These are phyloP conservation scores for Epirrita christyi DNA, from an alignment of 2,888 invertebrate genomes.

Conservation along the genomic window DNA sequence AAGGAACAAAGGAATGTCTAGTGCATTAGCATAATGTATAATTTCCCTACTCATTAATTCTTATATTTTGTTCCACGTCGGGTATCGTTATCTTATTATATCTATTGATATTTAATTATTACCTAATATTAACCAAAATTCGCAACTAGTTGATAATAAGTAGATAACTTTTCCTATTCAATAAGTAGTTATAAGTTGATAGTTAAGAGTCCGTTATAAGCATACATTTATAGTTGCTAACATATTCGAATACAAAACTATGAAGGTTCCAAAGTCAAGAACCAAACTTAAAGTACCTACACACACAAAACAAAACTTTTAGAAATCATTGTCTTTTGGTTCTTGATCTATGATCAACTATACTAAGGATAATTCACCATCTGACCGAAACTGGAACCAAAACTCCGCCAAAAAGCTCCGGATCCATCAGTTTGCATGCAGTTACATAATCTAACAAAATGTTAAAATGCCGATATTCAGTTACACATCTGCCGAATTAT, in stretches of 20 bases:
- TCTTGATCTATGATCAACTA: too few relatives aligned
- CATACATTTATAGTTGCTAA: conserved; percentile 14
- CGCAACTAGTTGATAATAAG: conserved; percentile 12
- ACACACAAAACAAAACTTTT: too few relatives aligned
- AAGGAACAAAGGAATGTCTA: background rate
- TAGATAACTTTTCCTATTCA: conserved; percentile 1
- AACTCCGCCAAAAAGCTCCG: too few relatives aligned
- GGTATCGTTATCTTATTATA: conserved; percentile 22
- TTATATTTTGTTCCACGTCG: conserved; percentile 30
- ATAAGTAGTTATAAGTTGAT: background rate
- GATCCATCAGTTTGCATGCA: too few relatives aligned
- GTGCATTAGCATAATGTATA: conserved; percentile 10
- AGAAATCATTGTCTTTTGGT: too few relatives aligned
- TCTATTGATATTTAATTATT: conserved; percentile 1
- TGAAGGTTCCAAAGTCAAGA: conserved; percentile 17
- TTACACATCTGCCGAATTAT: too few relatives aligned
- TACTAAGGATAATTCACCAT: too few relatives aligned
- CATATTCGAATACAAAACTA: conserved; percentile 7
- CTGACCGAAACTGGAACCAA: too few relatives aligned
- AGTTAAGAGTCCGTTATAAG: conserved; percentile 6
- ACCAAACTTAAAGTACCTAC: too few relatives aligned
- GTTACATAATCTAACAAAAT: too few relatives aligned
- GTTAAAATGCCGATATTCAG: too few relatives aligned
- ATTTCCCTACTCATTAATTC: conserved; percentile 23
- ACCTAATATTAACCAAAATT: conserved; percentile 5